phyloP scores from a whole-genome alignment of 2,888 invertebrate genomes.

The Celastrina argiolus region DNA sequence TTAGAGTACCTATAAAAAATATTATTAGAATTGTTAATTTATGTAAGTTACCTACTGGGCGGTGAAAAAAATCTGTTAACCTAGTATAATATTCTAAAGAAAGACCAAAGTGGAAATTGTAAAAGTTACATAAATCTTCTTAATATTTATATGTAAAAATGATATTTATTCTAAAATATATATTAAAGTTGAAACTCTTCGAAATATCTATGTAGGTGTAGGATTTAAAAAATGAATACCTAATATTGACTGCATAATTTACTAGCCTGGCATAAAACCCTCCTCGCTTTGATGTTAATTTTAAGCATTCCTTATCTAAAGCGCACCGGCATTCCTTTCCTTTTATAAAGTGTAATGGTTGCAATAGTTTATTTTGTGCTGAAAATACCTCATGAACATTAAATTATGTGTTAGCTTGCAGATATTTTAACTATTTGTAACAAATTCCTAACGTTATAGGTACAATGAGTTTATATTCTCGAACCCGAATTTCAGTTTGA shows the following conservation, averaged over 20 bases:
- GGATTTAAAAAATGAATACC: neutral
- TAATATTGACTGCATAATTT: neutral
- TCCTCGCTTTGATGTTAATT: constrained; percentile 14
- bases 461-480: neutral
- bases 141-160: neutral
- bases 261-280: neutral
- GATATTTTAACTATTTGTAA: constrained; percentile 7
- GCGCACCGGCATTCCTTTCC: constrained; percentile 18
- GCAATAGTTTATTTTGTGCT: constrained; percentile 13
- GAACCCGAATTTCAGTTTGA: neutral
- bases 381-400: constrained; percentile 9
- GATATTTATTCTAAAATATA: neutral
- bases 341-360: constrained; percentile 9
- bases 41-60: neutral
- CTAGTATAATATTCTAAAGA: neutral
- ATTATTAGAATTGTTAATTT: neutral
- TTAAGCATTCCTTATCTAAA: constrained; percentile 15
- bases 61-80: neutral
- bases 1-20: neutral
- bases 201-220: neutral
- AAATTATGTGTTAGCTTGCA: constrained; percentile 10
- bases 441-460: constrained; percentile 8
- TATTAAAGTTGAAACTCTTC: constrained; percentile 5
- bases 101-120: neutral
- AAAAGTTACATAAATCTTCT: neutral